Percentiles rank a stretch among this genome's conserved stretches.
Conservation (phyloP, 2,888 invertebrate species). For the Cheilosia vernalis region DNA sequence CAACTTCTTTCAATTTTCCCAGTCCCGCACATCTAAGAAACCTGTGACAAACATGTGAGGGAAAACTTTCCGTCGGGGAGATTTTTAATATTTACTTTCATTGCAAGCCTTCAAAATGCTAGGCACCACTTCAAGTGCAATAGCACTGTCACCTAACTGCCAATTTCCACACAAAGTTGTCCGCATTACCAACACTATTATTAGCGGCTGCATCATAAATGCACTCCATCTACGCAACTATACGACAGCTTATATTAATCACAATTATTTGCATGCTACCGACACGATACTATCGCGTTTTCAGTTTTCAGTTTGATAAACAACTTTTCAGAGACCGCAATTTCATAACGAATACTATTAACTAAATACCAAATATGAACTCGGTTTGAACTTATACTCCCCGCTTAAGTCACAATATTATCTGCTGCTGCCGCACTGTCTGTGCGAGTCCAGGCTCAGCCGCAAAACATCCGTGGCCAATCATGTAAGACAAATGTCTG, state of each 20-base stretch:
- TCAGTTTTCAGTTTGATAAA: slow-evolving; percentile 44
- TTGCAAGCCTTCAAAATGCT: too few species aligned
- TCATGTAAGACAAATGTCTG: slow-evolving; percentile 51
- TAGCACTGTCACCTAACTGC: too few species aligned
- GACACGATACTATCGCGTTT: slow-evolving; percentile 24
- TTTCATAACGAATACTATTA: slow-evolving; percentile 36
- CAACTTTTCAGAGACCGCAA: slow-evolving; percentile 49
- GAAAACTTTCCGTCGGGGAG: too few species aligned
- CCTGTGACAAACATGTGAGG: too few species aligned
- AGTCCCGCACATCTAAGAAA: too few species aligned
- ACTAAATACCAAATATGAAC: slow-evolving; percentile 61
- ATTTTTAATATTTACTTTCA: too few species aligned
- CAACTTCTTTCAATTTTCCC: too few species aligned
- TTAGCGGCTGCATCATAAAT: background rate
- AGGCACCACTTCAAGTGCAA: too few species aligned
- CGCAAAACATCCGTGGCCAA: slow-evolving; percentile 63
- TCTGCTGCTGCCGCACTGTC: slow-evolving; percentile 69
- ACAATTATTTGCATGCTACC: slow-evolving; percentile 6
- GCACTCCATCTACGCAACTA: slow-evolving; percentile 2
- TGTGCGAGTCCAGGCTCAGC: slow-evolving; percentile 57
- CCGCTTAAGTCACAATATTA: slow-evolving; percentile 18
- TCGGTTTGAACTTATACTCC: slow-evolving; percentile 57
- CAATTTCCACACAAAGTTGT: too few species aligned
- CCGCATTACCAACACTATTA: too few species aligned
- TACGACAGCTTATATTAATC: slow-evolving; percentile 1